phyloP scores from a whole-genome alignment of 2,113 vertebrate genomes.

The Gracilinanus agilis region DNA sequence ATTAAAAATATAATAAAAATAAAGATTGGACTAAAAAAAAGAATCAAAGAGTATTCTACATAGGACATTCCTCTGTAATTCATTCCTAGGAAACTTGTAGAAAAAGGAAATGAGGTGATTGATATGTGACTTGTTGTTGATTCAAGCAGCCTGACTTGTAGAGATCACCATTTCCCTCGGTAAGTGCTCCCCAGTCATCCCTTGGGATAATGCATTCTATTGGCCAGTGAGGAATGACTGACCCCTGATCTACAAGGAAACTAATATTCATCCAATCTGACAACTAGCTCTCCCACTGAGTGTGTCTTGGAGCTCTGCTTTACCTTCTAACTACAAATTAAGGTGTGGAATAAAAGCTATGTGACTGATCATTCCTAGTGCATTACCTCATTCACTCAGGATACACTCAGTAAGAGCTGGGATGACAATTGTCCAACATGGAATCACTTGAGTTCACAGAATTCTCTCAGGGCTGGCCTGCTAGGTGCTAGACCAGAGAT shows the following conservation, averaged over 20 bases:
- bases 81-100: neutral
- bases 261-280: neutral
- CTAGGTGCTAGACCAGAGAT: fast-evolving
- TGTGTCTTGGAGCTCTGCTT: neutral
- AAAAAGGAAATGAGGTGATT: neutral
- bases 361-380: neutral
- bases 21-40: no score
- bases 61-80: neutral
- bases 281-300: neutral
- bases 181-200: neutral
- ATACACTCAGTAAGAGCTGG: neutral
- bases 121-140: neutral
- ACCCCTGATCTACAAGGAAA: neutral
- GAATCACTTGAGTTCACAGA: neutral
- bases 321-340: neutral
- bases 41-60: neutral
- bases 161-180: neutral
- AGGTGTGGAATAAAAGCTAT: neutral
- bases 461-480: neutral
- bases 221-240: neutral
- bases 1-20: no score
- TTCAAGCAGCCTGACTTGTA: neutral
- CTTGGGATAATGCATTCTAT: neutral
- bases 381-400: neutral
- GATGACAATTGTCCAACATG: neutral